Conservation (phyloP, 2,113 vertebrate genomes). For the Festucalex cinctus region DNA sequence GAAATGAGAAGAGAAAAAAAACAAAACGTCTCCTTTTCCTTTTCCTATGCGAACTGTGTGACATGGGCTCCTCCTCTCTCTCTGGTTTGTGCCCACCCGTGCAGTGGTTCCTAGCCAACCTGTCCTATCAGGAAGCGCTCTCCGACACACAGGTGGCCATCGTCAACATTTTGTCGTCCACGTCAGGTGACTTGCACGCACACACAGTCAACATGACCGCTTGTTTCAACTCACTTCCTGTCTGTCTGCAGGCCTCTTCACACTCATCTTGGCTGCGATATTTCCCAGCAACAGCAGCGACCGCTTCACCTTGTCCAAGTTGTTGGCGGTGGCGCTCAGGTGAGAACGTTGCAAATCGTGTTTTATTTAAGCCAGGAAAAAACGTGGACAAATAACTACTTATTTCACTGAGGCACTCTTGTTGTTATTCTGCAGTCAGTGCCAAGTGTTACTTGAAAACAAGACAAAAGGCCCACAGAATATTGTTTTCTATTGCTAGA, state of each 20-base stretch:
- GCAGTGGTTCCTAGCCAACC: constrained; percentile 96
- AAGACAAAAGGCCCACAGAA: too few species aligned
- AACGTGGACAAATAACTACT: too few species aligned
- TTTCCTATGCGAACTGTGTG: background rate
- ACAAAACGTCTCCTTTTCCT: too few species aligned
- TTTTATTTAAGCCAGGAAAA: too few species aligned
- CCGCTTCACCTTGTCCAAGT: constrained; percentile 93
- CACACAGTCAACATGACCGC: too few species aligned
- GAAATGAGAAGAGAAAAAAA: too few species aligned
- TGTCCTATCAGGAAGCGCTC: constrained; percentile 94
- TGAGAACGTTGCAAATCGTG: constrained; percentile 54
- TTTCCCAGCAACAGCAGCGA: constrained; percentile 97
- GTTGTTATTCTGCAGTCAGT: too few species aligned
- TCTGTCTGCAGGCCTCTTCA: constrained; percentile 83
- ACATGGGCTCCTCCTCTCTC: constrained; percentile 16
- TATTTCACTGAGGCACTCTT: too few species aligned
- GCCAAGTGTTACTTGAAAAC: too few species aligned
- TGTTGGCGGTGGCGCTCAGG: constrained; percentile 91
- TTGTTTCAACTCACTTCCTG: constrained; percentile 7
- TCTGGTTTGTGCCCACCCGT: too few species aligned
- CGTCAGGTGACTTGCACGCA: constrained; percentile 82
- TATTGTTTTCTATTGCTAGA: too few species aligned
- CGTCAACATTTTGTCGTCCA: constrained; percentile 94
- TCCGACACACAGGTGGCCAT: constrained; percentile 91
- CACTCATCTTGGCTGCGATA: constrained; percentile 88